These are phyloP conservation scores for Nettapus auritus DNA, from an alignment of 2,113 vertebrate genomes.

Conservation along the genomic window DNA sequence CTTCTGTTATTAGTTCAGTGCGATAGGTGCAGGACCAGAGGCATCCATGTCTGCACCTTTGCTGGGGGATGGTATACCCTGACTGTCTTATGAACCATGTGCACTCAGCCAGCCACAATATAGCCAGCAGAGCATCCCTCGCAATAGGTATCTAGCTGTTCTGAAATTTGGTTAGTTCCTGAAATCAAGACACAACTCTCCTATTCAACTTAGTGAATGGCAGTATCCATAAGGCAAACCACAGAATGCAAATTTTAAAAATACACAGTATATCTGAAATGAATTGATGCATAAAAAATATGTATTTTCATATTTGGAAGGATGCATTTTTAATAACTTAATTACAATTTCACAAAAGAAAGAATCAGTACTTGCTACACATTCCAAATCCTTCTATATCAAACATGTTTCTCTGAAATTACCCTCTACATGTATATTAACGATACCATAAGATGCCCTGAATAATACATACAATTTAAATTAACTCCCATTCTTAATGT, in stretches of 20 bases:
- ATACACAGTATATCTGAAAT: conserved; percentile 31
- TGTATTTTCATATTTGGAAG: conserved; percentile 36
- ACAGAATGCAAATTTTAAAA: neutral
- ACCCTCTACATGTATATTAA: conserved; percentile 38
- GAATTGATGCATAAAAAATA: neutral
- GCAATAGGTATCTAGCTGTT: neutral
- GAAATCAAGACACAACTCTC: neutral
- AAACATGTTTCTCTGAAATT: conserved; percentile 50
- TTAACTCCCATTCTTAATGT: conserved; percentile 58
- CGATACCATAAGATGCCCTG: conserved; percentile 36
- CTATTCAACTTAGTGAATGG: neutral
- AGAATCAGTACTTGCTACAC: conserved; percentile 45
- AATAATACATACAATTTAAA: conserved; percentile 68
- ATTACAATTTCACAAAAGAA: conserved; percentile 48
- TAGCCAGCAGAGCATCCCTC: neutral
- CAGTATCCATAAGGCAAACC: neutral
- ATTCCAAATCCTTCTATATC: conserved; percentile 1
- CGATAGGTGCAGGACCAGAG: neutral
- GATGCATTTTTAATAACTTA: conserved; percentile 65
- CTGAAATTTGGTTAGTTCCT: neutral
- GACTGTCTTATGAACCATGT: neutral
- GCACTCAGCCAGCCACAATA: neutral
- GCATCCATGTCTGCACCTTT: neutral
- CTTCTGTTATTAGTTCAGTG: neutral
- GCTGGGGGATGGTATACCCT: neutral